Conservation (phyloP, 2,797 vertebrate genomes). For the Lepus townsendii region DNA sequence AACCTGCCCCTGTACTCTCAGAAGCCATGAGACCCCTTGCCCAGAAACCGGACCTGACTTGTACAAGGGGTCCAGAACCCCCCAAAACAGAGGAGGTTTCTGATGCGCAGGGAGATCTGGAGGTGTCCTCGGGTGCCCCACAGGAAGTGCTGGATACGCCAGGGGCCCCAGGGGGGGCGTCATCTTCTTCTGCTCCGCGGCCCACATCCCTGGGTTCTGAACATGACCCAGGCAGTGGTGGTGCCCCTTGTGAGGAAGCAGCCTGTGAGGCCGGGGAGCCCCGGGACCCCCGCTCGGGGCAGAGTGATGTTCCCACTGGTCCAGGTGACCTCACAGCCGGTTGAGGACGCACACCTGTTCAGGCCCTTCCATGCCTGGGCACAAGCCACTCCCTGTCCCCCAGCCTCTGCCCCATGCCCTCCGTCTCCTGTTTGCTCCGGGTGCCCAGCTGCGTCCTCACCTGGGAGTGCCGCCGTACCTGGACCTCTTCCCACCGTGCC, state of each 20-base stretch:
- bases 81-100: conserved; percentile 20
- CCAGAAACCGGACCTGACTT: conserved; percentile 10
- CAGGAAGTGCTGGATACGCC: accelerated
- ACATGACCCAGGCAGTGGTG: not conserved
- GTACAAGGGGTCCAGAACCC: not conserved
- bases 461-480: not conserved
- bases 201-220: not conserved
- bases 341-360: not conserved
- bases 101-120: not conserved
- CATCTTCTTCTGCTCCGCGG: not conserved
- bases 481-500: not conserved
- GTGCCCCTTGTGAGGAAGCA: not conserved
- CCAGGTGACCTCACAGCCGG: not conserved
- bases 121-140: not conserved
- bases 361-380: not conserved
- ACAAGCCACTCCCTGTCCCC: accelerated
- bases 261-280: not conserved
- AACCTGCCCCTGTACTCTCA: not conserved
- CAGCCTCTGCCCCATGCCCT: not conserved
- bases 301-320: not conserved
- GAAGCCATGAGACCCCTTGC: not conserved
- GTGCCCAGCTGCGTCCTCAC: not conserved
- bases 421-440: not conserved
- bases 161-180: not conserved
- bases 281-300: not conserved